Conservation (phyloP, 2,113 vertebrate genomes). For the Verasper variegatus region DNA sequence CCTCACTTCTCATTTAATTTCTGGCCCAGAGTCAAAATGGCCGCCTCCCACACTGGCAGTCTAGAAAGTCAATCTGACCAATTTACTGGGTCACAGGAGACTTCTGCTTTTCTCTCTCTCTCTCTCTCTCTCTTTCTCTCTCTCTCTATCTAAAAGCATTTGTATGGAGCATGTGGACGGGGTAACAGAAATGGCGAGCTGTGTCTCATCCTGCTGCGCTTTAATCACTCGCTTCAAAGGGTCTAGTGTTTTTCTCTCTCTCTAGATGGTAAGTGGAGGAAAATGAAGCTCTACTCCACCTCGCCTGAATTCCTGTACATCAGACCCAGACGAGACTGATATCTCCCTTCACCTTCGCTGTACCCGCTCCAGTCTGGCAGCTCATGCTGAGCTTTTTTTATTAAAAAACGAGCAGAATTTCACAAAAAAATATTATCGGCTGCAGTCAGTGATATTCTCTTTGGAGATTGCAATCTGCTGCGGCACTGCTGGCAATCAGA, state of each 20-base stretch:
- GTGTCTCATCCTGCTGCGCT: conserved; percentile 65
- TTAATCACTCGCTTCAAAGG: conserved; percentile 76
- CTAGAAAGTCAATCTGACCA: conserved; percentile 72
- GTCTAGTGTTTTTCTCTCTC: conserved; percentile 50
- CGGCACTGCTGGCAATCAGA: conserved; percentile 21
- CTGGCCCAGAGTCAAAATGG: conserved; percentile 76
- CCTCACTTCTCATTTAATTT: conserved; percentile 67
- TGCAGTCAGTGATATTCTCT: conserved; percentile 34
- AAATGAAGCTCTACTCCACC: conserved; percentile 46
- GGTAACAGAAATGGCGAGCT: conserved; percentile 41
- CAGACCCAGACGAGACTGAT: conserved; percentile 46
- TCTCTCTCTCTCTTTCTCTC: conserved; percentile 20
- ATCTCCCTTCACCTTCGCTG: conserved; percentile 64
- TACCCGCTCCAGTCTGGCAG: conserved; percentile 42
- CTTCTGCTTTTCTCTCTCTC: conserved; percentile 55
- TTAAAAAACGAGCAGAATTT: conserved; percentile 27
- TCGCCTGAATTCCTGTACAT: conserved; percentile 47
- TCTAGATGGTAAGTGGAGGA: conserved; percentile 36
- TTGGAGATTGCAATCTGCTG: conserved; percentile 42
- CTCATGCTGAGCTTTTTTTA: conserved; percentile 45
- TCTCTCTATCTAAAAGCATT: conserved; percentile 29
- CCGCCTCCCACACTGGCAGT: conserved; percentile 61
- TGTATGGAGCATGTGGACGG: conserved; percentile 58
- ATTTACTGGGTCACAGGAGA: conserved; percentile 75
- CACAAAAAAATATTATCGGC: conserved; percentile 41